A percentile compares a stretch with the other conserved stretches of the same genome.
These are phyloP conservation scores for Drosophila ananassae DNA, from an alignment of 1,140 invertebrate genomes.

Conservation along the genomic window DNA sequence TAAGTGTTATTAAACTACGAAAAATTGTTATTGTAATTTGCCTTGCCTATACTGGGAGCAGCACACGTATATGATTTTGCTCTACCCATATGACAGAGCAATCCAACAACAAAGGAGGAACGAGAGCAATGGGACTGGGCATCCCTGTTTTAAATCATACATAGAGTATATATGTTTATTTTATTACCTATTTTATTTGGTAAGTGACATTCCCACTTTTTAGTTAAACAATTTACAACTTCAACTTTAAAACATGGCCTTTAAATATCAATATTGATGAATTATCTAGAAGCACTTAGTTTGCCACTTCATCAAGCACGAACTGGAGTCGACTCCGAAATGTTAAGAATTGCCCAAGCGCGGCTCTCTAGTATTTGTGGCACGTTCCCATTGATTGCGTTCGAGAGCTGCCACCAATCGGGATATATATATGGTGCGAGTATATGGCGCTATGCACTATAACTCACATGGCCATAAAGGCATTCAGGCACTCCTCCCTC, in stretches of 20 bases:
- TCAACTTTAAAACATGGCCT: background rate
- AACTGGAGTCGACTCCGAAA: conserved; percentile 10
- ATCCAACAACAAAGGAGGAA: too few relatives aligned
- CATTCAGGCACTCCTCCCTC: conserved; percentile 15
- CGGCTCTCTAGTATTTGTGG: conserved; percentile 23
- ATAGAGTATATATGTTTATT: too few relatives aligned
- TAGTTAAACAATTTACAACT: too few relatives aligned
- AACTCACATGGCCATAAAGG: conserved; percentile 56
- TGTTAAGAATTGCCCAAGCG: background rate
- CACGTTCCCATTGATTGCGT: conserved; percentile 46
- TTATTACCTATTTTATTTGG: too few relatives aligned
- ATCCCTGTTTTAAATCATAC: too few relatives aligned
- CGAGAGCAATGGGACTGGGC: too few relatives aligned
- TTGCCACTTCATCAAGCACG: conserved; percentile 42
- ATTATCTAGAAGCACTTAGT: conserved; percentile 34
- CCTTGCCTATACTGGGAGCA: too few relatives aligned
- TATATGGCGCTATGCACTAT: conserved; percentile 52
- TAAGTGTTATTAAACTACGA: too few relatives aligned
- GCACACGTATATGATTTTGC: too few relatives aligned
- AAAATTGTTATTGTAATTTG: too few relatives aligned
- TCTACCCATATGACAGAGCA: too few relatives aligned
- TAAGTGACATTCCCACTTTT: too few relatives aligned
- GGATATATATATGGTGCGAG: conserved; percentile 4
- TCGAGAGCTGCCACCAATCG: conserved; percentile 33
- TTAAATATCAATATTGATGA: conserved; percentile 20